Percentiles rank a stretch among this genome's conserved stretches.
Evolutionary conservation across 2,888 invertebrate genomes (phyloP).

Genomic region (Hemistola chrysoprasaria): DNA sequence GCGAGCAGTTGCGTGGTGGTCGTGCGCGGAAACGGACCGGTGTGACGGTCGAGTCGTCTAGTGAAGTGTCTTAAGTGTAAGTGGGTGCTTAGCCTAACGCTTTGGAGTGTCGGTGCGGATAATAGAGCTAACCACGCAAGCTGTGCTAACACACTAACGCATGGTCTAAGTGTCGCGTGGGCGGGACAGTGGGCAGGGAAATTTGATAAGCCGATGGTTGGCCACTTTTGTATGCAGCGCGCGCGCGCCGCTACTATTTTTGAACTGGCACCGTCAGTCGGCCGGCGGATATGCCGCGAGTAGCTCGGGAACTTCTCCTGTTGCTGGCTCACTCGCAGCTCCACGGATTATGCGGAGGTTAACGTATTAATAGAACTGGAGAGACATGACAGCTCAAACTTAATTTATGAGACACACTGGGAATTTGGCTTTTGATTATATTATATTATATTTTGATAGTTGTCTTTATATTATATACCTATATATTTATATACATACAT

Average conservation of each 20-base stretch:
- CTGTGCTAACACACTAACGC: slow-evolving; percentile 78
- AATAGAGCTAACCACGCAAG: slow-evolving; percentile 40
- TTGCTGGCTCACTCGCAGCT: background rate
- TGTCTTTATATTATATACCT: too few relatives aligned
- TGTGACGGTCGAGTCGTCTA: slow-evolving; percentile 33
- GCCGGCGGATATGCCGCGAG: slow-evolving; percentile 37
- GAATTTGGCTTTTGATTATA: too few relatives aligned
- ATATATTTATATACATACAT: too few relatives aligned
- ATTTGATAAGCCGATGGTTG: slow-evolving; percentile 76
- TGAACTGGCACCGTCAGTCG: slow-evolving; percentile 57
- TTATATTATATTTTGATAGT: too few relatives aligned
- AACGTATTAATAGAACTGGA: too few relatives aligned
- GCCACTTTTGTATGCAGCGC: slow-evolving; percentile 78
- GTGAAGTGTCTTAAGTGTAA: slow-evolving; percentile 54
- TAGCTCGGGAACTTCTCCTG: slow-evolving; percentile 20
- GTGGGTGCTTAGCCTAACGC: slow-evolving; percentile 64
- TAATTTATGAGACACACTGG: too few relatives aligned
- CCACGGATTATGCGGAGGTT: too few relatives aligned
- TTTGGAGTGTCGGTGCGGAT: slow-evolving; percentile 41
- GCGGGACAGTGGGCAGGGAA: slow-evolving; percentile 70
- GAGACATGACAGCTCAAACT: too few relatives aligned
- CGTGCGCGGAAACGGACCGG: slow-evolving; percentile 39
- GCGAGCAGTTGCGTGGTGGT: slow-evolving; percentile 57
- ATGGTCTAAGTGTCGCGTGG: slow-evolving; percentile 61
- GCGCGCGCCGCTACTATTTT: slow-evolving; percentile 66